Percentiles rank a stretch among this genome's conserved stretches.
These are phyloP conservation scores for Montipora capitata DNA, from an alignment of 92 coral and sea anemone genomes.

Conservation along the genomic window DNA sequence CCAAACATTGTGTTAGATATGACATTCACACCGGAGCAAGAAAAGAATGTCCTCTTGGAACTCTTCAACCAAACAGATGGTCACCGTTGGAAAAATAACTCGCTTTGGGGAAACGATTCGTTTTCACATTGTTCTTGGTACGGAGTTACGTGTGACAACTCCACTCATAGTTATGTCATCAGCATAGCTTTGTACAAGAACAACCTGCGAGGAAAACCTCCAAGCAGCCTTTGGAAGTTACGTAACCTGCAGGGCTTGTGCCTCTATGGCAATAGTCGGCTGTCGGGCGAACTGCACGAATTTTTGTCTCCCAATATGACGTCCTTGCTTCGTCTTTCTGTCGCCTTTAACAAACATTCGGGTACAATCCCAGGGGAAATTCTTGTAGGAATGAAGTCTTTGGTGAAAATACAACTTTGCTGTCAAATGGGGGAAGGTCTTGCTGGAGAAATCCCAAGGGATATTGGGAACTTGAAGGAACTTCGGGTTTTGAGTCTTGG, in stretches of 20 bases:
- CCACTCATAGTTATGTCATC: constrained; percentile 63
- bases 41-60: constrained; percentile 72
- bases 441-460: constrained; percentile 74
- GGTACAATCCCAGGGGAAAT: constrained; percentile 76
- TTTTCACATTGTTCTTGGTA: constrained; percentile 83
- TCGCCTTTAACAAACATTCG: constrained; percentile 65
- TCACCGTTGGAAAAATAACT: constrained; percentile 53
- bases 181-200: constrained; percentile 67
- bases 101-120: constrained; percentile 62
- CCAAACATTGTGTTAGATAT: constrained; percentile 43
- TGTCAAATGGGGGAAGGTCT: constrained; percentile 72
- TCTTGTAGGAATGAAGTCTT: constrained; percentile 60
- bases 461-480: constrained; percentile 81
- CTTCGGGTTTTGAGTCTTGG: constrained; percentile 87
- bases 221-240: constrained; percentile 80
- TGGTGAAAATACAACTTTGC: constrained; percentile 80
- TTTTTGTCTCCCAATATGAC: constrained; percentile 84
- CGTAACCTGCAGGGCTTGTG: constrained; percentile 86
- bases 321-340: constrained; percentile 43
- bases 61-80: constrained; percentile 81
- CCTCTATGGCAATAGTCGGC: constrained; percentile 29
- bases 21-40: constrained; percentile 77
- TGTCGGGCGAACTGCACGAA: constrained; percentile 61
- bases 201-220: constrained; percentile 70
- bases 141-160: constrained; percentile 81